Conservation (phyloP, 1,140 invertebrate genomes). For the Zophobas atratus region DNA sequence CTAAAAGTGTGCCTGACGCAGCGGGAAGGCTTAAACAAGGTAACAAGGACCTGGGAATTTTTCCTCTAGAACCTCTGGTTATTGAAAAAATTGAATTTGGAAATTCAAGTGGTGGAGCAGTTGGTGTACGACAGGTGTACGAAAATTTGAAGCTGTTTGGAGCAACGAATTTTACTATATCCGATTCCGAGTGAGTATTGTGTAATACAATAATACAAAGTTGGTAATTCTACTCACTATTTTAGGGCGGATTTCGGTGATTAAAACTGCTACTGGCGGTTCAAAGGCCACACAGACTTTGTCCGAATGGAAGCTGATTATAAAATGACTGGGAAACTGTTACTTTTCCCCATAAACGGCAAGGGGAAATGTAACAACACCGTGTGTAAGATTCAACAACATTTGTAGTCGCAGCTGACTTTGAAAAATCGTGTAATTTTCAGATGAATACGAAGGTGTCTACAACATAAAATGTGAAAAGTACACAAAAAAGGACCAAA, state of each 20-base stretch:
- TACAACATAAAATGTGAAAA: constrained; percentile 22
- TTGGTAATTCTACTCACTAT: too few species aligned
- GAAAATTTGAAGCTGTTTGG: too few species aligned
- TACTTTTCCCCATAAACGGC: constrained; percentile 16
- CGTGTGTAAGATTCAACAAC: background rate
- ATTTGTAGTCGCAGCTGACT: background rate
- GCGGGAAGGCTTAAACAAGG: background rate
- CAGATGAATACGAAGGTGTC: background rate
- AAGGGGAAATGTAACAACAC: constrained; percentile 14
- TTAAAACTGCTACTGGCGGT: background rate
- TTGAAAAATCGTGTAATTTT: background rate
- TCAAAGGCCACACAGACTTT: constrained; percentile 48
- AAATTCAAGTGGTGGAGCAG: too few species aligned
- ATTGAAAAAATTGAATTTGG: too few species aligned
- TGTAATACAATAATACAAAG: too few species aligned
- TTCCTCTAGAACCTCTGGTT: too few species aligned
- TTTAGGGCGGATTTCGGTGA: background rate
- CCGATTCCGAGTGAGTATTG: too few species aligned
- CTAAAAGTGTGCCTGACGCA: background rate
- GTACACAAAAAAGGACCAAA: constrained; percentile 11
- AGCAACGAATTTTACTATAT: too few species aligned
- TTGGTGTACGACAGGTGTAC: too few species aligned
- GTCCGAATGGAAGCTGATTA: constrained; percentile 47
- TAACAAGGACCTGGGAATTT: constrained; percentile 12
- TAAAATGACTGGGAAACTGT: constrained; percentile 48